These are phyloP conservation scores for Kryptopterus vitreolus DNA, from an alignment of 2,797 vertebrate species.

Conservation along the genomic window DNA sequence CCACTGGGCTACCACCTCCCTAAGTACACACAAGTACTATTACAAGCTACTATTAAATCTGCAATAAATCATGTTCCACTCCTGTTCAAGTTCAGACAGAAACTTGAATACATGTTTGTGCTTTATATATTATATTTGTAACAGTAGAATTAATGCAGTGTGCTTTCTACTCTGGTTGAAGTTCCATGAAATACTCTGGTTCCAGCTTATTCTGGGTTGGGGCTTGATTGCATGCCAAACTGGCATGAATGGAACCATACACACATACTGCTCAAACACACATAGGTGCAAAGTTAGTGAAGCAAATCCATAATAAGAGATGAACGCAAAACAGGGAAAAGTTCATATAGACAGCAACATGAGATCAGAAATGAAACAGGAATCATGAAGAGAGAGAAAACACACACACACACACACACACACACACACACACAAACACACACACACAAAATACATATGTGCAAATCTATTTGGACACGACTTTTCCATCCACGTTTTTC, in stretches of 20 bases:
- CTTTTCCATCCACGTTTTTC: too few species aligned
- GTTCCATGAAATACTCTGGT: too few species aligned
- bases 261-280: background rate
- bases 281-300: background rate
- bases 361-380: background rate
- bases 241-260: background rate
- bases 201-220: too few species aligned
- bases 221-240: background rate
- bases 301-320: background rate
- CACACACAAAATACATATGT: too few species aligned
- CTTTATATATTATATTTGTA: background rate
- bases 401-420: too few species aligned
- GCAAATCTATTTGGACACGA: too few species aligned
- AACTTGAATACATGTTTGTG: background rate
- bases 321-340: background rate
- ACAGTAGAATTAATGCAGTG: background rate
- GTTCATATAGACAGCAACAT: background rate
- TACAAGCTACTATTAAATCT: background rate
- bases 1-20: too few species aligned
- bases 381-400: background rate
- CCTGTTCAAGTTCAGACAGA: background rate
- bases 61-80: background rate
- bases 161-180: background rate
- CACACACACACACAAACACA: too few species aligned
- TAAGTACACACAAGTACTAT: too few species aligned